Evolutionary conservation across 2,888 invertebrate species (phyloP).

Genomic region (Polydrusus cervinus): DNA sequence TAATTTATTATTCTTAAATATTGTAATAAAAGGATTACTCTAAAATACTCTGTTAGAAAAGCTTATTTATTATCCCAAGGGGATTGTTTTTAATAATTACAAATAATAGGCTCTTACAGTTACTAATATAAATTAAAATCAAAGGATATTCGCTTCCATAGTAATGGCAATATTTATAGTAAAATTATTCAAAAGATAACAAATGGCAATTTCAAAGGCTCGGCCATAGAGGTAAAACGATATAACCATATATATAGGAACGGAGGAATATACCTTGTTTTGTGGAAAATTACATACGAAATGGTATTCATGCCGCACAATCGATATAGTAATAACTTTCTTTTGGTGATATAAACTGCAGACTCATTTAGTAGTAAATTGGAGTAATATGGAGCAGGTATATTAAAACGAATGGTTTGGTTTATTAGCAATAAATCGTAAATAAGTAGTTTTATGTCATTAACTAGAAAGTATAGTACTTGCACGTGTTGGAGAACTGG

Average conservation of each 20-base stretch:
- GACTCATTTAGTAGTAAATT: conserved; percentile 19
- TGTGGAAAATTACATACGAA: neutral
- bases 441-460: neutral
- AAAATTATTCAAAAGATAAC: conserved; percentile 44
- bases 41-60: too few species aligned
- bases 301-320: conserved; percentile 7
- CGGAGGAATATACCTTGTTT: conserved; percentile 13
- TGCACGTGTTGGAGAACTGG: too few species aligned
- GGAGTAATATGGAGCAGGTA: conserved; percentile 13
- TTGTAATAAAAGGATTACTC: too few species aligned
- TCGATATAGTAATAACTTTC: conserved; percentile 26
- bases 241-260: conserved; percentile 39
- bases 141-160: too few species aligned
- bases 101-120: too few species aligned
- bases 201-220: conserved; percentile 40
- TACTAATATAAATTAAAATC: too few species aligned
- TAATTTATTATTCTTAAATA: too few species aligned
- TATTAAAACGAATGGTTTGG: conserved; percentile 5
- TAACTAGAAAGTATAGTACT: too few species aligned
- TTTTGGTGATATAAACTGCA: conserved; percentile 18
- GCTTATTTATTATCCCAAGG: too few species aligned
- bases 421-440: neutral
- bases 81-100: too few species aligned
- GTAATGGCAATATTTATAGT: conserved; percentile 20
- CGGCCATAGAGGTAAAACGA: conserved; percentile 35